Percentiles rank a stretch among this genome's conserved stretches.
phyloP scores from a whole-genome alignment of 2,797 vertebrate genomes.

The Paedocypris micromegethes region DNA sequence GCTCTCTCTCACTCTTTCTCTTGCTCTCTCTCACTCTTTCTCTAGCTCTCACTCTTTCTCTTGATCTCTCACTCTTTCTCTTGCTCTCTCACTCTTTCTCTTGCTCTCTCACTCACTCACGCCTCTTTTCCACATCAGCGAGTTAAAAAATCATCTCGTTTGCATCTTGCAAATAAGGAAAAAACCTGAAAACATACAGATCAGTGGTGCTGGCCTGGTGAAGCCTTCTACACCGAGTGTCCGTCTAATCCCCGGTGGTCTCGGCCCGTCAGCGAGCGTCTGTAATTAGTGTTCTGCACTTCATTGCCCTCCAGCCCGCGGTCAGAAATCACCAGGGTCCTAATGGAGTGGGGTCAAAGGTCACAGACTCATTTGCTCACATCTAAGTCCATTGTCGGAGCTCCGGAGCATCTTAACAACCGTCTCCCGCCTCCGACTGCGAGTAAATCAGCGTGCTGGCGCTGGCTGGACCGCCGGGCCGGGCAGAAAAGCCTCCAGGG shows the following conservation, averaged over 20 bases:
- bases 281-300: slow-evolving; percentile 70
- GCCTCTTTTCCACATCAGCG: too few species aligned
- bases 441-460: slow-evolving; percentile 71
- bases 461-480: slow-evolving; percentile 54
- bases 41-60: too few species aligned
- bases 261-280: slow-evolving; percentile 53
- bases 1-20: too few species aligned
- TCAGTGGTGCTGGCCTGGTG: too few species aligned
- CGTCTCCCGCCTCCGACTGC: slow-evolving; percentile 56
- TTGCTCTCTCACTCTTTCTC: too few species aligned
- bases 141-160: too few species aligned
- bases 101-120: too few species aligned
- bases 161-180: too few species aligned
- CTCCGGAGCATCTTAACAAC: slow-evolving; percentile 64
- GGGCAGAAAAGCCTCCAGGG: slow-evolving; percentile 51
- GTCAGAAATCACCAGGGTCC: slow-evolving; percentile 68
- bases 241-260: slow-evolving; percentile 37
- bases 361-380: slow-evolving; percentile 54
- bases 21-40: too few species aligned
- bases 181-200: too few species aligned
- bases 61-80: too few species aligned
- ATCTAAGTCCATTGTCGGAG: slow-evolving; percentile 62
- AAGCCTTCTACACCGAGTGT: not conserved
- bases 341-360: slow-evolving; percentile 67
- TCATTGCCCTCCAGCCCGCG: slow-evolving; percentile 65